phyloP scores from a whole-genome alignment of 2,113 vertebrate genomes.

The Malurus alboscapulatus region DNA sequence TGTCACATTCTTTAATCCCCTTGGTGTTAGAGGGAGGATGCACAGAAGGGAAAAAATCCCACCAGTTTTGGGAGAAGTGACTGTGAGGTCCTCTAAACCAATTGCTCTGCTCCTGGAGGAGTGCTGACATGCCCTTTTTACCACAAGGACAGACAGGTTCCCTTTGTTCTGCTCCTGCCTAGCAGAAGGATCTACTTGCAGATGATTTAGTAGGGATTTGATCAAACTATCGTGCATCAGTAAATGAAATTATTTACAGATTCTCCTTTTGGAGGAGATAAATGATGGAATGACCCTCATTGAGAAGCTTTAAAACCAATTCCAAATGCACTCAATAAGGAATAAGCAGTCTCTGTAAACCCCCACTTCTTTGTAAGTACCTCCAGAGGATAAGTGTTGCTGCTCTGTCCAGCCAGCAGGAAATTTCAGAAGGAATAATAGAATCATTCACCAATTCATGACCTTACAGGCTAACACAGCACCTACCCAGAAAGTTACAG shows the following conservation, averaged over 20 bases:
- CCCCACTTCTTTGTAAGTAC: constrained; percentile 47
- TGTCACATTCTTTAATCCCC: background rate
- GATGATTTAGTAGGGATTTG: constrained; percentile 44
- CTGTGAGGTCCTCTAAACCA: constrained; percentile 5
- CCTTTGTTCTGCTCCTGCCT: constrained; percentile 27
- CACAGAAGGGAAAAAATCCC: background rate
- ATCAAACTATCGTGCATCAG: constrained; percentile 32
- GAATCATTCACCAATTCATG: constrained; percentile 67
- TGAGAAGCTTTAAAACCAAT: constrained; percentile 52
- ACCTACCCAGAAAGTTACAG: constrained; percentile 59
- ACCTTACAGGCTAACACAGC: constrained; percentile 52
- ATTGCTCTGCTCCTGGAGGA: background rate
- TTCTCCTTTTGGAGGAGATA: constrained; percentile 55
- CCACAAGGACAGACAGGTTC: background rate
- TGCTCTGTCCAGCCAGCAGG: constrained; percentile 60
- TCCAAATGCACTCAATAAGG: constrained; percentile 61
- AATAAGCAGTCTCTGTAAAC: constrained; percentile 32
- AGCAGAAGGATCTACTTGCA: constrained; percentile 21
- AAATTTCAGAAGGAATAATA: constrained; percentile 70
- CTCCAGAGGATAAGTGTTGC: constrained; percentile 55
- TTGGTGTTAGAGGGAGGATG: background rate
- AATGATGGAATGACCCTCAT: constrained; percentile 47
- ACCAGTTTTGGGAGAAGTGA: background rate
- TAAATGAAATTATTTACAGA: constrained; percentile 63
- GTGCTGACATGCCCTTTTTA: constrained; percentile 12